Percentiles rank a stretch among this genome's conserved stretches.
These are phyloP conservation scores for Nixonia krombeini DNA, from an alignment of 1,140 invertebrate species.

Conservation along the genomic window DNA sequence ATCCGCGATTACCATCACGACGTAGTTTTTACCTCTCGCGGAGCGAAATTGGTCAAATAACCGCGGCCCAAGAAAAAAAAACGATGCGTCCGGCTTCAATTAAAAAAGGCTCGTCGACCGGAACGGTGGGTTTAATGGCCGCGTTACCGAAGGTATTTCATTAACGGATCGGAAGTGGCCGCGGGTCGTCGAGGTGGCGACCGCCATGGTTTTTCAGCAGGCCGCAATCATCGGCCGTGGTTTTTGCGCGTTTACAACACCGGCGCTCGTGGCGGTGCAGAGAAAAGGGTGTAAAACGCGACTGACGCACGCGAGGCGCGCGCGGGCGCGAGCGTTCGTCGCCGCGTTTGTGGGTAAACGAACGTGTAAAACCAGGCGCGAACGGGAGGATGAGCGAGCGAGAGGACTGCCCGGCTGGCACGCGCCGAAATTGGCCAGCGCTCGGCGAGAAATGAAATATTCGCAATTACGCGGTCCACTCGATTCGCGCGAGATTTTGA, in stretches of 20 bases:
- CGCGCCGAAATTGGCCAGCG: slow-evolving; percentile 58
- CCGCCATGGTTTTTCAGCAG: slow-evolving; percentile 31
- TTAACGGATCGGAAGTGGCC: slow-evolving; percentile 16
- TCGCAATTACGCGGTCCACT: slow-evolving; percentile 35
- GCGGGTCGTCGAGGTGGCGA: slow-evolving; percentile 12
- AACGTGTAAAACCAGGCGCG: slow-evolving; percentile 10
- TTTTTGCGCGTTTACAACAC: slow-evolving; percentile 46
- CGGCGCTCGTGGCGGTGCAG: not conserved
- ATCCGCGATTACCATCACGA: too few relatives aligned
- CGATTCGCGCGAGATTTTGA: slow-evolving; percentile 34
- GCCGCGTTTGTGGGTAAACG: slow-evolving; percentile 11
- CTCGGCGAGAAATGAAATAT: slow-evolving; percentile 54
- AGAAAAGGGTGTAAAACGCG: slow-evolving; percentile 24
- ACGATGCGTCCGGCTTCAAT: slow-evolving; percentile 31
- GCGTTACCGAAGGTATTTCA: slow-evolving; percentile 18
- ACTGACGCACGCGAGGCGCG: too few relatives aligned
- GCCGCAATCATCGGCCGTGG: slow-evolving; percentile 52
- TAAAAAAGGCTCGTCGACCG: too few relatives aligned
- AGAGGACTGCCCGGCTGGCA: slow-evolving; percentile 54
- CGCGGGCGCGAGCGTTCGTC: too few relatives aligned
- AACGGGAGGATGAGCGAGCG: slow-evolving; percentile 20
- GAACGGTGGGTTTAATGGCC: too few relatives aligned
- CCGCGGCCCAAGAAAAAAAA: slow-evolving; percentile 26
- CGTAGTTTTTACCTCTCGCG: slow-evolving; percentile 12
- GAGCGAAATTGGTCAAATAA: slow-evolving; percentile 26